Percentiles rank a stretch among this genome's conserved stretches.
Evolutionary conservation across 2,113 vertebrate species (phyloP).

Genomic region (Datnioides undecimradiatus): DNA sequence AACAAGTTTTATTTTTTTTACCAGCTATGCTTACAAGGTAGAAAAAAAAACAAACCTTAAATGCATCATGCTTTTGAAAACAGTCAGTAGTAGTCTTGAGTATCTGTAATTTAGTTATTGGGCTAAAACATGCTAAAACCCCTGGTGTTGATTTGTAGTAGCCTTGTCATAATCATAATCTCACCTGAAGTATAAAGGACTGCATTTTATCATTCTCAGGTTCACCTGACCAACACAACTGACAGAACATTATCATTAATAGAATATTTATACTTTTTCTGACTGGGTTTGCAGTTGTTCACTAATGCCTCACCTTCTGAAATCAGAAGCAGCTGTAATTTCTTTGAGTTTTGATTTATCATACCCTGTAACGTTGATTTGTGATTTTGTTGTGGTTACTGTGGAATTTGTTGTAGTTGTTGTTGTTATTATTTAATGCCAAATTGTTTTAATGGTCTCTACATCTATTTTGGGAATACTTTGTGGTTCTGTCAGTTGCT

Average conservation of each 20-base stretch:
- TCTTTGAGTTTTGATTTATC: slow-evolving; percentile 3
- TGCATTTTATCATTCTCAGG: slow-evolving; percentile 19
- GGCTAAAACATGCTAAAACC: background rate
- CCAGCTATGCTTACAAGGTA: background rate
- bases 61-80: background rate
- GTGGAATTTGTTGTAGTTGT: slow-evolving; percentile 5
- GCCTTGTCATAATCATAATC: background rate
- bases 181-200: background rate
- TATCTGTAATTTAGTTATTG: background rate
- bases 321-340: background rate
- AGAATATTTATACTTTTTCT: background rate
- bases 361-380: background rate
- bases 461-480: background rate
- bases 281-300: slow-evolving; percentile 22
- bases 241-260: slow-evolving; percentile 50
- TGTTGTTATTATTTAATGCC: slow-evolving; percentile 13
- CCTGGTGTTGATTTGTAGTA: background rate
- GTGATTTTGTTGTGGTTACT: slow-evolving; percentile 6
- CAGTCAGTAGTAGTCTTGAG: background rate
- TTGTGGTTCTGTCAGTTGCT: background rate
- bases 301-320: slow-evolving; percentile 13
- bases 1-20: background rate
- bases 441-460: background rate
- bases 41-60: background rate
- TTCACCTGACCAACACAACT: slow-evolving; percentile 39